phyloP scores from a whole-genome alignment of 2,113 vertebrate species.

The Arizona elegans region DNA sequence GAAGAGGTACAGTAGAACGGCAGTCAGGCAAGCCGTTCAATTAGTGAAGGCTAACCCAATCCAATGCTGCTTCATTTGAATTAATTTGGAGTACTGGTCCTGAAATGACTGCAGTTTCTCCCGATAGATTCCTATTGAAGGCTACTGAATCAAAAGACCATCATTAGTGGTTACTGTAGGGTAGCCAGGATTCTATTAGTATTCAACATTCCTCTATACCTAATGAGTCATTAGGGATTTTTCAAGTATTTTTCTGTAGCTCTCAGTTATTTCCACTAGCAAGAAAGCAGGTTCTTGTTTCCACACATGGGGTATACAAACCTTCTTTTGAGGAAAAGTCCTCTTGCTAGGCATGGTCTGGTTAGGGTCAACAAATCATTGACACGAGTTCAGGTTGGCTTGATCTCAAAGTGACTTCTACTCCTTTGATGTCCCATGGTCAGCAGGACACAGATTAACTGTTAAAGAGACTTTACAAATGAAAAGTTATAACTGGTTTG shows the following conservation, averaged over 20 bases:
- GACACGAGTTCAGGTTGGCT: not conserved
- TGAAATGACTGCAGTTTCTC: not conserved
- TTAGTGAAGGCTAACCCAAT: not conserved
- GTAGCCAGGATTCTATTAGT: not conserved
- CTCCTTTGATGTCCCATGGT: not conserved
- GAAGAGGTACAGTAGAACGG: not conserved
- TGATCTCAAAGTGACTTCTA: not conserved
- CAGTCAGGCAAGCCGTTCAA: not conserved
- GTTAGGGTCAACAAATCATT: not conserved
- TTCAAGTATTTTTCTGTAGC: not conserved
- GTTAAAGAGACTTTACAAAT: not conserved
- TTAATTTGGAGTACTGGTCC: not conserved
- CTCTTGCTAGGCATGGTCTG: not conserved
- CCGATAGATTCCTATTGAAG: not conserved
- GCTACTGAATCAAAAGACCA: not conserved
- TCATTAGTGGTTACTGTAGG: not conserved
- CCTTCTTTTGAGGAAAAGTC: not conserved
- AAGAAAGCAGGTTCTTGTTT: not conserved
- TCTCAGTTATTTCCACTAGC: not conserved
- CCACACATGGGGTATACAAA: not conserved
- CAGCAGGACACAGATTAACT: not conserved
- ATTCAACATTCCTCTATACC: not conserved
- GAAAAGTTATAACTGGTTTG: not conserved
- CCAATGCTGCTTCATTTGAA: not conserved
- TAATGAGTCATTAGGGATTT: not conserved